Conservation (phyloP, 2,888 invertebrate genomes). For the Panopea generosa region DNA sequence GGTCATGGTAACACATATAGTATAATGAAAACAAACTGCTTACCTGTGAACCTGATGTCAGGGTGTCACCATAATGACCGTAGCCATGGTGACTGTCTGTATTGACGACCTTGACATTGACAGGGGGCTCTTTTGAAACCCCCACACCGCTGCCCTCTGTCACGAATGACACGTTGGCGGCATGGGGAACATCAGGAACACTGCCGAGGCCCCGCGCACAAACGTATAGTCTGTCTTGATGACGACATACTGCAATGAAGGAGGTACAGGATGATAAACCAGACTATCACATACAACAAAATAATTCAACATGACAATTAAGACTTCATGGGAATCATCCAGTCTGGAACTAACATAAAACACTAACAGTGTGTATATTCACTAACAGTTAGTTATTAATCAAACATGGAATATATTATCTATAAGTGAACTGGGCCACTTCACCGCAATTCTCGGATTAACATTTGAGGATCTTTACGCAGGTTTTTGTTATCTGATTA, state of each 20-base stretch:
- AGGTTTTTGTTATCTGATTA: too few relatives aligned
- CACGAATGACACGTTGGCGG: slow-evolving; percentile 88
- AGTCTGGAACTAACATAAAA: not conserved
- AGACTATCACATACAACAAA: too few relatives aligned
- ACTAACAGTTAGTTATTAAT: too few relatives aligned
- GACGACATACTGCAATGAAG: slow-evolving; percentile 70
- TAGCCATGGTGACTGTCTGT: slow-evolving; percentile 54
- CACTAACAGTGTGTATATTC: too few relatives aligned
- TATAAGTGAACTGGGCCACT: too few relatives aligned
- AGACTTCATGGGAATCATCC: slow-evolving; percentile 7
- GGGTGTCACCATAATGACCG: slow-evolving; percentile 38
- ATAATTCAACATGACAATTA: too few relatives aligned
- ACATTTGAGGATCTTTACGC: too few relatives aligned
- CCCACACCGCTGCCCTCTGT: slow-evolving; percentile 91
- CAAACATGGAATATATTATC: too few relatives aligned
- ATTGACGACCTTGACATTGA: slow-evolving; percentile 83
- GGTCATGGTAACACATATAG: too few relatives aligned
- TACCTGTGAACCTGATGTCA: slow-evolving; percentile 61
- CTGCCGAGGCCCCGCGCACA: slow-evolving; percentile 99
- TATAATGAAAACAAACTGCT: too few relatives aligned
- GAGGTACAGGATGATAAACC: too few relatives aligned
- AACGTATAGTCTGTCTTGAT: slow-evolving; percentile 89
- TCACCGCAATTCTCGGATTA: too few relatives aligned
- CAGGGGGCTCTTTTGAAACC: slow-evolving; percentile 90
- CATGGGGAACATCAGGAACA: slow-evolving; percentile 99